Percentiles rank a stretch among this genome's conserved stretches.
Conservation (phyloP, 2,113 vertebrate genomes). For the Scopus umbretta region DNA sequence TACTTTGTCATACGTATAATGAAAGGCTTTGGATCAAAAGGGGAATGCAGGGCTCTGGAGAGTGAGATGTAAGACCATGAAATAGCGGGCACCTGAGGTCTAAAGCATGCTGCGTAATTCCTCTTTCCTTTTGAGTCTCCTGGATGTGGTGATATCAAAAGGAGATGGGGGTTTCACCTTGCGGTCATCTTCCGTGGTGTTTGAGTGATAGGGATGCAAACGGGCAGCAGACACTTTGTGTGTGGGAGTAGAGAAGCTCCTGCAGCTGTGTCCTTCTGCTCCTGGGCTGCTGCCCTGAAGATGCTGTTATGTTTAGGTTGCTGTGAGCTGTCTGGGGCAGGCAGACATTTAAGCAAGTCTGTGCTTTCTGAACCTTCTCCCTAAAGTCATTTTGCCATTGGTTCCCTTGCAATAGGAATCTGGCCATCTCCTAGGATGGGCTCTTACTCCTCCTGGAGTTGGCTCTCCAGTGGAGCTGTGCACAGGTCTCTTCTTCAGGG, state of each 20-base stretch:
- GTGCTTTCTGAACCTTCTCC: not conserved
- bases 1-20: not conserved
- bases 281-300: not conserved
- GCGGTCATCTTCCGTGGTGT: too few species aligned
- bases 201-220: not conserved
- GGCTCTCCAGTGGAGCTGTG: fast-evolving
- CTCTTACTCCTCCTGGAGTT: not conserved
- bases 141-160: not conserved
- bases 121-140: not conserved
- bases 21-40: not conserved
- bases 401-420: not conserved
- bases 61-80: not conserved
- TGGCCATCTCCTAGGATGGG: not conserved
- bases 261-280: not conserved
- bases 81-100: not conserved
- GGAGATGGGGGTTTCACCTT: not conserved
- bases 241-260: not conserved
- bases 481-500: not conserved
- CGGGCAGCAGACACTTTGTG: too few species aligned
- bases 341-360: not conserved
- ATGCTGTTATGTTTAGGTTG: not conserved
- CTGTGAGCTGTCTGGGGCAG: not conserved
- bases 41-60: not conserved
- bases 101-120: not conserved
- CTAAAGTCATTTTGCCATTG: not conserved